A percentile compares a stretch with the other conserved stretches of the same genome.
phyloP scores from a whole-genome alignment of 2,888 invertebrate genomes.

The Arenicola marina region DNA sequence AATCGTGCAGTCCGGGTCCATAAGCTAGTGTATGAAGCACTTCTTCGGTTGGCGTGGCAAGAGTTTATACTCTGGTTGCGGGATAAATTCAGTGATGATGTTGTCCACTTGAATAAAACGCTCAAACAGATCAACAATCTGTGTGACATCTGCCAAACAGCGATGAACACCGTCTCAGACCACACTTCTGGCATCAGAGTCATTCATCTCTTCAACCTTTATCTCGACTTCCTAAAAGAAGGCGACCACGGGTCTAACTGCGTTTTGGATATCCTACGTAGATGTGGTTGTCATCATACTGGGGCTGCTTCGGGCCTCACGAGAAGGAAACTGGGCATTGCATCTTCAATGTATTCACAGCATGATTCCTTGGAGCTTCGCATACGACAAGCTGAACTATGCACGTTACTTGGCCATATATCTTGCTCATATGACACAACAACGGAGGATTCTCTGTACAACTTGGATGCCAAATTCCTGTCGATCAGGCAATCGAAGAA shows the following conservation, averaged over 20 bases:
- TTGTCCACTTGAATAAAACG: too few relatives aligned
- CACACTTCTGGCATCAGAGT: neutral
- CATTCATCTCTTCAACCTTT: neutral
- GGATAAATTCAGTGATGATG: neutral
- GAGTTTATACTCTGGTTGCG: neutral
- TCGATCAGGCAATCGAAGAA: conserved; percentile 16
- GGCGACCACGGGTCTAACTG: conserved; percentile 16
- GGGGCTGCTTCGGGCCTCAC: conserved; percentile 22
- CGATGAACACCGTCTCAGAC: neutral
- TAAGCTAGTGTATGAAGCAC: conserved; percentile 35
- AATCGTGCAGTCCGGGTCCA: conserved; percentile 21
- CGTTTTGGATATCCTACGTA: conserved; percentile 36
- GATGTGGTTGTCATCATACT: conserved; percentile 31
- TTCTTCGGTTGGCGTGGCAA: conserved; percentile 19
- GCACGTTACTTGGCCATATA: conserved; percentile 32
- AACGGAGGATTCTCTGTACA: conserved; percentile 29
- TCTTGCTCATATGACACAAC: conserved; percentile 21
- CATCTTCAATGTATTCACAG: conserved; percentile 26
- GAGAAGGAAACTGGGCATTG: conserved; percentile 32
- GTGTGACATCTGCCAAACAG: neutral
- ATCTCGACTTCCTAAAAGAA: neutral
- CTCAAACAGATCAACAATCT: too few relatives aligned
- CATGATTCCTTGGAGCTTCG: conserved; percentile 37
- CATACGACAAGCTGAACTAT: conserved; percentile 36
- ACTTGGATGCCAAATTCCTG: conserved; percentile 6